Conservation (phyloP, 2,113 vertebrate species). For the Bucco capensis region DNA sequence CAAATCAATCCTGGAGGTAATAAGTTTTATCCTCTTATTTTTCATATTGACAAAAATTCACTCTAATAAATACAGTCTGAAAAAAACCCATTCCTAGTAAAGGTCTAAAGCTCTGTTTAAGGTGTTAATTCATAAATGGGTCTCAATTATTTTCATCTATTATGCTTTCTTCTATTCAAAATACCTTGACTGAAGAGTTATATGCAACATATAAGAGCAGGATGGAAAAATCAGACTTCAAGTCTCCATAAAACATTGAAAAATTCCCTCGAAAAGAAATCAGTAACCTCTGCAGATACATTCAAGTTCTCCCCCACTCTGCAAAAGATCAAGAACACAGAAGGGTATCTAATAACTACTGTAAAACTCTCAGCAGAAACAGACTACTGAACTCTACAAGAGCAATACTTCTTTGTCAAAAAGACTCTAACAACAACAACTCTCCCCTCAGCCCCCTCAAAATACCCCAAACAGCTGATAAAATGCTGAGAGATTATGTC, state of each 20-base stretch:
- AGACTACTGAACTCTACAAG: neutral
- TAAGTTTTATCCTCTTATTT: neutral
- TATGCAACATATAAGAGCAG: neutral
- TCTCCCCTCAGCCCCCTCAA: neutral
- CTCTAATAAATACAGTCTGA: neutral
- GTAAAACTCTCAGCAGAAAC: neutral
- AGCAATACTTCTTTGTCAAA: neutral
- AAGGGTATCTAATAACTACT: neutral
- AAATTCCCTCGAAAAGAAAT: neutral
- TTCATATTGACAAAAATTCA: neutral
- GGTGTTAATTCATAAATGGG: neutral
- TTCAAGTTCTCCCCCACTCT: neutral
- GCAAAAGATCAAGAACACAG: neutral
- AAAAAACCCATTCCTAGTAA: neutral
- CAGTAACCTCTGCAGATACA: neutral
- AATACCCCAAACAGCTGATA: neutral
- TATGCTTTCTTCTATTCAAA: neutral
- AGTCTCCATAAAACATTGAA: neutral
- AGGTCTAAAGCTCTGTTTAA: neutral
- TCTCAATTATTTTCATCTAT: neutral
- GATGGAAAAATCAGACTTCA: neutral
- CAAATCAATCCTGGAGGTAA: neutral
- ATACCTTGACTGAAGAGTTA: neutral
- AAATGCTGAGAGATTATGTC: neutral
- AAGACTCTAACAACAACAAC: neutral